These are phyloP conservation scores for Siderastrea siderea DNA, from an alignment of 92 coral and sea anemone genomes.

Conservation along the genomic window DNA sequence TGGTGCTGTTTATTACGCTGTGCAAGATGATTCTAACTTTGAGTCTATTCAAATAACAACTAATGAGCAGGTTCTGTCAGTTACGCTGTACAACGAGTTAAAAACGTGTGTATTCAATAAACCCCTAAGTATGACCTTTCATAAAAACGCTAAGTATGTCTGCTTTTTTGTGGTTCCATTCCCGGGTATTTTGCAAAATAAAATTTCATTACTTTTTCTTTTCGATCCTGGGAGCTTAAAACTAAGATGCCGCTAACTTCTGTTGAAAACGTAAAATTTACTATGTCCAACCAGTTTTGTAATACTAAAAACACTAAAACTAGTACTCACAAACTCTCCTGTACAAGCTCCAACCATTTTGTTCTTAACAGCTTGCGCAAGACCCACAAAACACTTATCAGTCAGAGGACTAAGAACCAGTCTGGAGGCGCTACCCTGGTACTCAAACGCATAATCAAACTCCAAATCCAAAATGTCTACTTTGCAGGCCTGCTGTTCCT, in stretches of 20 bases:
- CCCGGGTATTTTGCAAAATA: neutral
- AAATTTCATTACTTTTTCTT: neutral
- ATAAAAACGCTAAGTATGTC: neutral
- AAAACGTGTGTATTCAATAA: neutral
- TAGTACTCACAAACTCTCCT: conserved; percentile 87
- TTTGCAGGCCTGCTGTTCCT: conserved; percentile 72
- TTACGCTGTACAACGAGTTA: neutral
- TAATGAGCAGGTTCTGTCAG: neutral
- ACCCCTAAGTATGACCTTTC: neutral
- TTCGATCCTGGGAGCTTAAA: neutral
- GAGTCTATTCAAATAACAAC: neutral
- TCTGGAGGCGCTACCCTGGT: conserved; percentile 95
- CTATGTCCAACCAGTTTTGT: neutral
- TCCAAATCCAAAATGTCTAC: conserved; percentile 78
- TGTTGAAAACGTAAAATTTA: too few species aligned
- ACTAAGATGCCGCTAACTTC: neutral
- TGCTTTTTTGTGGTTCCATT: too few species aligned
- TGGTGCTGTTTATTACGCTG: neutral
- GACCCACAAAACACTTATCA: conserved; percentile 95
- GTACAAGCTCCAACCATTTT: conserved; percentile 92
- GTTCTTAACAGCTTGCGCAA: conserved; percentile 86
- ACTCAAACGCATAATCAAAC: conserved; percentile 96
- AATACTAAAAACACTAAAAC: neutral
- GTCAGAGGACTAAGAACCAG: conserved; percentile 92
- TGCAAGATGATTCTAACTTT: neutral